These are phyloP conservation scores for Conus betulinus DNA, from an alignment of 1,140 invertebrate genomes.

Conservation along the genomic window DNA sequence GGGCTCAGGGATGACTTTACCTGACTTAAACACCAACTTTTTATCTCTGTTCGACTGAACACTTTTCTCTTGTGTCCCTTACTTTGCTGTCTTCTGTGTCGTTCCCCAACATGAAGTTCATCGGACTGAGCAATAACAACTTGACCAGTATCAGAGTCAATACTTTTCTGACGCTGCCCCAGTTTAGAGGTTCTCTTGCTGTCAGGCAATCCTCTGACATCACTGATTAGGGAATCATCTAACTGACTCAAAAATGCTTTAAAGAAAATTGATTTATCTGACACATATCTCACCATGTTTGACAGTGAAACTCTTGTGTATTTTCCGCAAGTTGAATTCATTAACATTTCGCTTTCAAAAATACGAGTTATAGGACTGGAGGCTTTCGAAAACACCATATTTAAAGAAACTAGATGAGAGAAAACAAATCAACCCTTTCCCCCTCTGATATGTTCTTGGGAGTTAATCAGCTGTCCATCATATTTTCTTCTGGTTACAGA, in stretches of 20 bases:
- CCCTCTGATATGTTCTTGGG: not conserved
- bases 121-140: constrained; percentile 37
- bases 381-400: not conserved
- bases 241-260: not conserved
- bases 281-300: not conserved
- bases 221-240: not conserved
- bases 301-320: not conserved
- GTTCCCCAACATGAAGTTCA: not conserved
- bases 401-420: not conserved
- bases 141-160: not conserved
- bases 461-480: not conserved
- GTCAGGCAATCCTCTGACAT: not conserved
- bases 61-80: not conserved
- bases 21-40: not conserved
- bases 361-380: not conserved
- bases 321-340: not conserved
- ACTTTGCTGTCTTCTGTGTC: not conserved
- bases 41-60: not conserved
- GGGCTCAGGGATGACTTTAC: not conserved
- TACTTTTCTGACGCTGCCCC: not conserved
- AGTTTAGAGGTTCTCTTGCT: constrained; percentile 27
- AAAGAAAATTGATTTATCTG: not conserved
- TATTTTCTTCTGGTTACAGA: not conserved
- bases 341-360: not conserved
- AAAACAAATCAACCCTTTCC: not conserved